These are phyloP conservation scores for Diplodus sargus DNA, from an alignment of 2,797 vertebrate genomes.

Conservation along the genomic window DNA sequence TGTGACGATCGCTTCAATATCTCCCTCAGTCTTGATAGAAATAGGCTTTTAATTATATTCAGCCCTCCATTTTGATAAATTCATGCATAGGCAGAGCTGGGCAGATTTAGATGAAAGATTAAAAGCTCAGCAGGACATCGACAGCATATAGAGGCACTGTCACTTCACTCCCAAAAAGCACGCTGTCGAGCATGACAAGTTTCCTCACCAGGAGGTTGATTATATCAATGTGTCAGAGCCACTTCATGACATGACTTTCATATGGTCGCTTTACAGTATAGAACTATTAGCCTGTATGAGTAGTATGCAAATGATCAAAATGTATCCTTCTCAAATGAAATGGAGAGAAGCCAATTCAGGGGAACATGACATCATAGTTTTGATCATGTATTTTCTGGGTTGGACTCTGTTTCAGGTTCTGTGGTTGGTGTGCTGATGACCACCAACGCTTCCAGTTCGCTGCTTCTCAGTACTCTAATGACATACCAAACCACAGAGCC, in stretches of 20 bases:
- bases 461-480: conserved; percentile 85
- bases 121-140: conserved; percentile 47
- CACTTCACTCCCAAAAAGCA: conserved; percentile 31
- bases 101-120: conserved; percentile 48
- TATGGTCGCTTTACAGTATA: conserved; percentile 1
- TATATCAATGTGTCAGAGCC: conserved; percentile 35
- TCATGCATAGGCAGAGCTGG: conserved; percentile 14
- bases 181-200: conserved; percentile 27
- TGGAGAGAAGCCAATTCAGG: neutral
- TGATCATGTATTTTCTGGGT: conserved; percentile 1
- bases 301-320: conserved; percentile 7
- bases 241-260: conserved; percentile 27
- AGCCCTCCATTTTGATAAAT: conserved; percentile 28
- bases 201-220: conserved; percentile 57
- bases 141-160: conserved; percentile 35
- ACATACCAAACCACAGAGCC: conserved; percentile 84
- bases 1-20: neutral
- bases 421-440: conserved; percentile 88
- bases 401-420: conserved; percentile 81
- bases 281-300: neutral
- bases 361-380: neutral
- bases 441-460: conserved; percentile 87
- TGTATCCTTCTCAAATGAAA: neutral
- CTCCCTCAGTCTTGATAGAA: conserved; percentile 41
- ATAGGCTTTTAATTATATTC: conserved; percentile 32